Evolutionary conservation across 2,113 vertebrate species (phyloP).

Genomic region (Aptenodytes forsteri): DNA sequence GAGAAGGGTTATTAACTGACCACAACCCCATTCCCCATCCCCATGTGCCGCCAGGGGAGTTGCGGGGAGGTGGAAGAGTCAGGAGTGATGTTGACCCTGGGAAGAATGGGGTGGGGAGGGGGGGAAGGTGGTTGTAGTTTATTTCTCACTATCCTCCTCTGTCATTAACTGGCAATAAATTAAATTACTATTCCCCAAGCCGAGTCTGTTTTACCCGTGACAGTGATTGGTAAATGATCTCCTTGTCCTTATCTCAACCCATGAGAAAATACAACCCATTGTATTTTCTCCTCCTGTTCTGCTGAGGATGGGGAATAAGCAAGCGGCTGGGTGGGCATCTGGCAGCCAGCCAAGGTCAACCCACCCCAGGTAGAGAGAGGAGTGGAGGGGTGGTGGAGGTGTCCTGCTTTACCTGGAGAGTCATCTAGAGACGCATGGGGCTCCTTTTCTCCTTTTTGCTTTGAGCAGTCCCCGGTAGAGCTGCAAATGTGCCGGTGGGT

Average conservation of each 20-base stretch:
- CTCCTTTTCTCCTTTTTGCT: background rate
- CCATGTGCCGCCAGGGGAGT: background rate
- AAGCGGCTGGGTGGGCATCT: background rate
- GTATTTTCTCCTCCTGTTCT: background rate
- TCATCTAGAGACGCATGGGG: background rate
- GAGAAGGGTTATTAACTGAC: background rate
- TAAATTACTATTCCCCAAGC: background rate
- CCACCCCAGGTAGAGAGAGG: background rate
- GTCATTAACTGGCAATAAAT: background rate
- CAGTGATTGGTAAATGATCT: background rate
- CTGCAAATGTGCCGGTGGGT: background rate
- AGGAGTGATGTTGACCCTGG: background rate
- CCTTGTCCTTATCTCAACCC: background rate
- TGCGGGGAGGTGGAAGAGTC: background rate
- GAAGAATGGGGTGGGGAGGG: background rate
- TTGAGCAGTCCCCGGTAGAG: background rate
- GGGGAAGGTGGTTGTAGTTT: background rate
- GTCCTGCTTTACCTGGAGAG: background rate
- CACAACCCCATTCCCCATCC: background rate
- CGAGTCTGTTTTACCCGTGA: background rate
- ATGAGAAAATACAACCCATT: too few species aligned
- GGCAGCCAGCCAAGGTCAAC: background rate
- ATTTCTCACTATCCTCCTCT: background rate
- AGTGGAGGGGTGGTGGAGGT: background rate
- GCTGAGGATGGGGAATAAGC: background rate